A percentile compares a stretch with the other conserved stretches of the same genome.
Evolutionary conservation across 2,797 vertebrate genomes (phyloP).

Genomic region (Lagodon rhomboides): DNA sequence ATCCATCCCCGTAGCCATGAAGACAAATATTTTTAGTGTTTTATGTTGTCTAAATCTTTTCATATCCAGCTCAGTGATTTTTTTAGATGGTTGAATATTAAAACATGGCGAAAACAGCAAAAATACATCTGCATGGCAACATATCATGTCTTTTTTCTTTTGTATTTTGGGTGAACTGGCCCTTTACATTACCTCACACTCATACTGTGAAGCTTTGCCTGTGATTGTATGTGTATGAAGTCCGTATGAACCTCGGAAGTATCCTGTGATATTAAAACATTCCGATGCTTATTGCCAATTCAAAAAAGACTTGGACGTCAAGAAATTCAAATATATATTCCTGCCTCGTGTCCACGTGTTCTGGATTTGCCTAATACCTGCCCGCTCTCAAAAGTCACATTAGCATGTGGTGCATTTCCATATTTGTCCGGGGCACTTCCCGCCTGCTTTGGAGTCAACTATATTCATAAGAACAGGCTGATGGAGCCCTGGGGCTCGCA

Average conservation of each 20-base stretch:
- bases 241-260: background rate
- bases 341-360: constrained; percentile 13
- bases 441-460: constrained; percentile 54
- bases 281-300: constrained; percentile 12
- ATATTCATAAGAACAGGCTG: constrained; percentile 60
- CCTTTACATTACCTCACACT: background rate
- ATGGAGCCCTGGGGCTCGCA: constrained; percentile 41
- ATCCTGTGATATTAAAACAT: constrained; percentile 4
- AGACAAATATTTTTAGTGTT: too few relatives aligned
- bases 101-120: background rate
- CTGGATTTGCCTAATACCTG: constrained; percentile 43
- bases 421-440: constrained; percentile 62
- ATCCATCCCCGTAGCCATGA: too few relatives aligned
- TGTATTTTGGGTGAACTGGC: background rate
- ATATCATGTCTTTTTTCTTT: too few relatives aligned
- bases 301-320: constrained; percentile 14
- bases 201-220: background rate
- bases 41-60: too few relatives aligned
- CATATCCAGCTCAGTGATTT: background rate
- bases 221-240: background rate
- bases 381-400: constrained; percentile 75
- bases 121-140: background rate
- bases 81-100: background rate
- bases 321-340: constrained; percentile 19
- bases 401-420: constrained; percentile 74